A percentile compares a stretch with the other conserved stretches of the same genome.
These are phyloP conservation scores for Gobiocypris rarus DNA, from an alignment of 2,113 vertebrate species.

Conservation along the genomic window DNA sequence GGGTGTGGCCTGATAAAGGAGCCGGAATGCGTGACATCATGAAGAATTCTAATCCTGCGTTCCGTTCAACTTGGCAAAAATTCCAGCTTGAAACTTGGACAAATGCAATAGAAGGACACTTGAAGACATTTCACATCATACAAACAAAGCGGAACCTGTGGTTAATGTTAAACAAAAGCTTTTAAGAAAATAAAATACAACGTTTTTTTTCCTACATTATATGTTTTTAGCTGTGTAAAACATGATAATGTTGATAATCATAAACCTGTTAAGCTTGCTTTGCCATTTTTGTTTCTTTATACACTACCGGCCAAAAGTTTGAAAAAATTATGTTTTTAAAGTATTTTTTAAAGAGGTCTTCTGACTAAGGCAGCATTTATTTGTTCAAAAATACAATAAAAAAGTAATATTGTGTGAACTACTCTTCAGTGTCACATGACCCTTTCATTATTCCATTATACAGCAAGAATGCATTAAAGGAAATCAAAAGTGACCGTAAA, in stretches of 20 bases:
- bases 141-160: background rate
- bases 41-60: background rate
- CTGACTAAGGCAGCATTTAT: background rate
- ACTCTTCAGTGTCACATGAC: too few species aligned
- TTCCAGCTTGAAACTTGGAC: background rate
- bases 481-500: background rate
- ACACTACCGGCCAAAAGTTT: background rate
- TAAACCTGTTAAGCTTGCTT: background rate
- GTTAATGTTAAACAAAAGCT: background rate
- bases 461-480: background rate
- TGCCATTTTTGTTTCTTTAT: background rate
- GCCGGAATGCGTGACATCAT: background rate
- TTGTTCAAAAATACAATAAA: background rate
- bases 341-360: background rate
- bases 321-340: background rate
- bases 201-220: background rate
- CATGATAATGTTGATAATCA: background rate
- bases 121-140: background rate
- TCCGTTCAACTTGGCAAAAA: background rate
- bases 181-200: background rate
- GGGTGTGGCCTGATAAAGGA: constrained; percentile 33
- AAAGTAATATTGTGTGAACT: background rate
- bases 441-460: too few species aligned
- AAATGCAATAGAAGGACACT: constrained; percentile 9
- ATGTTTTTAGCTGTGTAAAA: background rate